A percentile compares a stretch with the other conserved stretches of the same genome.
Conservation (phyloP, 1,140 invertebrate species). For the Antheraea mylitta region DNA sequence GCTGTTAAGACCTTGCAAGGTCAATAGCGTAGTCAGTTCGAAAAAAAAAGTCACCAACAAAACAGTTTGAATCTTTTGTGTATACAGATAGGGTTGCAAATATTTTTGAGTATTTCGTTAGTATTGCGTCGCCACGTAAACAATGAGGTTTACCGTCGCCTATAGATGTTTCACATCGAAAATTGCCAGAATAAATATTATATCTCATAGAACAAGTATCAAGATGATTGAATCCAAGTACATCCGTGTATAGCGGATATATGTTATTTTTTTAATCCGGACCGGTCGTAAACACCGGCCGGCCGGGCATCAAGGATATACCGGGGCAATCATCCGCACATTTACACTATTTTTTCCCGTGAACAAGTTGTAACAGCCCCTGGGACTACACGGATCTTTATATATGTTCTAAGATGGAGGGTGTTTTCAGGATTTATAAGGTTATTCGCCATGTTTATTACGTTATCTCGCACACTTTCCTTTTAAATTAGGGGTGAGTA, state of each 20-base stretch:
- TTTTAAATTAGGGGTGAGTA: not conserved
- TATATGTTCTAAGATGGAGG: slow-evolving; percentile 41
- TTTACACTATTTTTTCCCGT: slow-evolving; percentile 60
- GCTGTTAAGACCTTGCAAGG: no score
- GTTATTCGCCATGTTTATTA: not conserved
- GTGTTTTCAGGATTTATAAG: slow-evolving; percentile 4
- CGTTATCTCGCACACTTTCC: not conserved
- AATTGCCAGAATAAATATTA: no score
- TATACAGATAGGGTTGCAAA: no score
- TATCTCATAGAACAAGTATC: no score
- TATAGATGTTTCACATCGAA: no score
- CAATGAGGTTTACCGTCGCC: no score
- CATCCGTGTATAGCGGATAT: not conserved
- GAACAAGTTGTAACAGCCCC: slow-evolving; percentile 41
- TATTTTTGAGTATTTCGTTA: no score
- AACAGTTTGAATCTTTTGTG: no score
- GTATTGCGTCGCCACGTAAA: no score
- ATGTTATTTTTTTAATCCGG: slow-evolving; percentile 45
- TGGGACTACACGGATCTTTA: slow-evolving; percentile 23
- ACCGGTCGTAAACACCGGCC: slow-evolving; percentile 52
- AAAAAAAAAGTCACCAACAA: no score
- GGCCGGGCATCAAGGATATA: slow-evolving; percentile 59
- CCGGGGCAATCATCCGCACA: slow-evolving; percentile 57
- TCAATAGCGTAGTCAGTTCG: no score
- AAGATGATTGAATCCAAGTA: no score